phyloP scores from a whole-genome alignment of 2,797 vertebrate genomes.

The Ambastaia sidthimunki region DNA sequence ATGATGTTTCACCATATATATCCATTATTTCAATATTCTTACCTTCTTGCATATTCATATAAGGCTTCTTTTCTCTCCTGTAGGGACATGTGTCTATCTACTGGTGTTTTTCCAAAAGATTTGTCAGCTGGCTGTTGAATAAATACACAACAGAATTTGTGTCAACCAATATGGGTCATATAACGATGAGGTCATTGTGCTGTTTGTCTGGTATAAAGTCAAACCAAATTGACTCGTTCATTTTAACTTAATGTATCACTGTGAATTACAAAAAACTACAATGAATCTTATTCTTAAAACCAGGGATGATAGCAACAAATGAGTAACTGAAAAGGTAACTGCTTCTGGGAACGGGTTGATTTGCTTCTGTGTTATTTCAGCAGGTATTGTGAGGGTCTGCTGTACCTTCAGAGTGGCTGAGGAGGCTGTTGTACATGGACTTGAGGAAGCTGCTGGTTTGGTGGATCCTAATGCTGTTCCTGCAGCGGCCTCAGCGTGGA shows the following conservation, averaged over 20 bases:
- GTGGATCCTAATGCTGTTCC: conserved; percentile 61
- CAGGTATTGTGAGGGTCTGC: neutral
- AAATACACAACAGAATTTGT: conserved; percentile 36
- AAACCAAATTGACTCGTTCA: neutral
- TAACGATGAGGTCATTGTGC: neutral
- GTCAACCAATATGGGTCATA: conserved; percentile 5
- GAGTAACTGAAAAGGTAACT: neutral
- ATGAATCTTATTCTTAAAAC: too few relatives aligned
- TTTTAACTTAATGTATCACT: neutral
- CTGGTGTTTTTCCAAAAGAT: conserved; percentile 87
- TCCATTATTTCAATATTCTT: conserved; percentile 38
- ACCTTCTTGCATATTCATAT: conserved; percentile 93
- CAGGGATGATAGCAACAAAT: neutral
- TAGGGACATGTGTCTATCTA: conserved; percentile 91
- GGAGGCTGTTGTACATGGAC: conserved; percentile 58
- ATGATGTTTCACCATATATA: too few relatives aligned
- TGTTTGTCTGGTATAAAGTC: neutral
- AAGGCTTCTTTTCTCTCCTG: conserved; percentile 92
- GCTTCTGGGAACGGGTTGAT: neutral
- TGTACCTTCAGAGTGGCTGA: conserved; percentile 72
- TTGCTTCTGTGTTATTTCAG: neutral
- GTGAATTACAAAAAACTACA: too few relatives aligned
- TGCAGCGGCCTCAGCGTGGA: conserved; percentile 65
- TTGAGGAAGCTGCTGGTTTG: conserved; percentile 41
- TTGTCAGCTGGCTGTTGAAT: conserved; percentile 80